A percentile compares a stretch with the other conserved stretches of the same genome.
Evolutionary conservation across 2,113 vertebrate genomes (phyloP).

Genomic region (Corythornis cristatus): DNA sequence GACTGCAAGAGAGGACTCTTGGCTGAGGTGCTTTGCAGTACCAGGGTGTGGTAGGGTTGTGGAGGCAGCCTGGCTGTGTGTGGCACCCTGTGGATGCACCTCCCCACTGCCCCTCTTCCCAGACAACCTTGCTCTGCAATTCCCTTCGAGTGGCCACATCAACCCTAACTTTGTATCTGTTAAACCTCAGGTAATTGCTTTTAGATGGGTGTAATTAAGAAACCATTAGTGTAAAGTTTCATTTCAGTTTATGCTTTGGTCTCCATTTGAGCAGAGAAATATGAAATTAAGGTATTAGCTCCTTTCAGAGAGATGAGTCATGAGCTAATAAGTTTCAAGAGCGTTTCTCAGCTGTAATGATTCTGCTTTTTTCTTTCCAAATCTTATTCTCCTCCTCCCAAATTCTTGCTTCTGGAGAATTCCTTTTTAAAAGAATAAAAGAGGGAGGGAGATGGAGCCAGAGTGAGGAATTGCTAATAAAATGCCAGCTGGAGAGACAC

Average conservation of each 20-base stretch:
- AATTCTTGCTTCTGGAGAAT: constrained; percentile 54
- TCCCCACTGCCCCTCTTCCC: constrained; percentile 25
- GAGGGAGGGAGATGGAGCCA: neutral
- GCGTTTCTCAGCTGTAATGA: constrained; percentile 70
- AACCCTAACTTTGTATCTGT: constrained; percentile 78
- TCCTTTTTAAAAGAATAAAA: constrained; percentile 38
- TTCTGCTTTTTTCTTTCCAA: constrained; percentile 64
- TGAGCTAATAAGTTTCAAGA: constrained; percentile 78
- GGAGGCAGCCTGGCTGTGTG: neutral
- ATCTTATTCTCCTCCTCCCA: constrained; percentile 41
- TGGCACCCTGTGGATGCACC: neutral
- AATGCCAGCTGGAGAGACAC: neutral
- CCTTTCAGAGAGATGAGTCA: constrained; percentile 77
- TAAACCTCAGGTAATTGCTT: constrained; percentile 83
- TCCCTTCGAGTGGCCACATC: constrained; percentile 69
- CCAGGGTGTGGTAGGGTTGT: neutral
- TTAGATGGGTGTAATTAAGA: constrained; percentile 86
- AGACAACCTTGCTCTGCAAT: constrained; percentile 47
- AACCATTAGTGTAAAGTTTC: constrained; percentile 82
- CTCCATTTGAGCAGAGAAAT: constrained; percentile 83
- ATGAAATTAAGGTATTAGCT: constrained; percentile 82
- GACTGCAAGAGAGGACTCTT: accelerated
- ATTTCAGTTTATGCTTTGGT: constrained; percentile 80
- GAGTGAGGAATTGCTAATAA: neutral
- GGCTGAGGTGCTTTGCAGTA: neutral